Percentiles rank a stretch among this genome's conserved stretches.
These are phyloP conservation scores for Bugulina stolonifera DNA, from an alignment of 2,888 invertebrate species.

Conservation along the genomic window DNA sequence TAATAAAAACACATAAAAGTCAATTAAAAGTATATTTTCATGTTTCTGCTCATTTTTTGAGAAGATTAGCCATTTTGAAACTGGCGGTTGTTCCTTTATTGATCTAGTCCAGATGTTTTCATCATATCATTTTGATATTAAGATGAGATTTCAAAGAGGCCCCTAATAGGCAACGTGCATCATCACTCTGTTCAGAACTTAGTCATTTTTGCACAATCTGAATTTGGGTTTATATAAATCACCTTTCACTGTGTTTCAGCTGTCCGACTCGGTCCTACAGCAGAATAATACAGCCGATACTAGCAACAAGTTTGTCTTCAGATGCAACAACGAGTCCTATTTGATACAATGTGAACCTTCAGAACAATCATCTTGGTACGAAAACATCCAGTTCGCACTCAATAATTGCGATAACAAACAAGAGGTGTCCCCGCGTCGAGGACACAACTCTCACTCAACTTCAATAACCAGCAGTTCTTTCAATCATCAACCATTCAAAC, in stretches of 20 bases:
- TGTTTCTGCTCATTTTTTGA: too few relatives aligned
- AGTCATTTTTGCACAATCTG: too few relatives aligned
- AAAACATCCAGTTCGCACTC: slow-evolving; percentile 9
- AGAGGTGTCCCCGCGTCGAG: background rate
- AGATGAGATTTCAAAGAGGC: too few relatives aligned
- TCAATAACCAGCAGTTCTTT: background rate
- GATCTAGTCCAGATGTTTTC: too few relatives aligned
- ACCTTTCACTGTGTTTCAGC: background rate
- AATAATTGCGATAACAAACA: slow-evolving; percentile 1
- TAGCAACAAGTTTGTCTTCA: slow-evolving; percentile 7
- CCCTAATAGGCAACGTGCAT: too few relatives aligned
- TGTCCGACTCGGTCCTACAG: slow-evolving; percentile 3
- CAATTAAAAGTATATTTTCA: too few relatives aligned
- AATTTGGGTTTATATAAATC: too few relatives aligned
- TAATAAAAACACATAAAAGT: too few relatives aligned
- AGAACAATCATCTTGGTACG: slow-evolving; percentile 12
- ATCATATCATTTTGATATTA: too few relatives aligned
- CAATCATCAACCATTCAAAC: background rate
- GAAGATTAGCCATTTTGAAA: too few relatives aligned
- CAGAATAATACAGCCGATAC: background rate
- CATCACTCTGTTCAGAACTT: too few relatives aligned
- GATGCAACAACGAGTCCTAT: slow-evolving; percentile 23
- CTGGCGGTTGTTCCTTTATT: too few relatives aligned
- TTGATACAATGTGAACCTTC: background rate
- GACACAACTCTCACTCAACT: background rate